A percentile compares a stretch with the other conserved stretches of the same genome.
These are phyloP conservation scores for Meriones unguiculatus DNA, from an alignment of 2,113 vertebrate genomes.

Conservation along the genomic window DNA sequence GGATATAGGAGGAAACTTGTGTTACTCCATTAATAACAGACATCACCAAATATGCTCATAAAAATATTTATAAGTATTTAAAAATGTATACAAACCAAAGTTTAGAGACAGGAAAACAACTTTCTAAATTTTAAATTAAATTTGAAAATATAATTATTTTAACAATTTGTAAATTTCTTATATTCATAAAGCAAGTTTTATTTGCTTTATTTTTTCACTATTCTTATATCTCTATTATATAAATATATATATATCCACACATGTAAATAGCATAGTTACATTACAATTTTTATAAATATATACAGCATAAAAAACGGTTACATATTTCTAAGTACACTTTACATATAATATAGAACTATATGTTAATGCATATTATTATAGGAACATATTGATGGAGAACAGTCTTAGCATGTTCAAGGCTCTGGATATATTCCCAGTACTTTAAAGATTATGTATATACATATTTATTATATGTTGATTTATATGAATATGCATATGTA, in stretches of 20 bases:
- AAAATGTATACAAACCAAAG: not conserved
- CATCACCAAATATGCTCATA: not conserved
- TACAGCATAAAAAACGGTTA: not conserved
- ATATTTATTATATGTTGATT: not conserved
- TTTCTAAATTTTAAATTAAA: not conserved
- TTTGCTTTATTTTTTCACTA: not conserved
- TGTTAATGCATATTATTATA: not conserved
- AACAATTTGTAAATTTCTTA: not conserved
- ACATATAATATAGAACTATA: not conserved
- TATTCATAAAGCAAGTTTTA: not conserved
- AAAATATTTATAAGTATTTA: not conserved
- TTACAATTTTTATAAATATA: not conserved
- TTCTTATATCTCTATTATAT: not conserved
- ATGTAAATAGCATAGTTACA: not conserved
- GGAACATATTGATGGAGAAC: not conserved
- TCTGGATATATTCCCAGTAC: not conserved
- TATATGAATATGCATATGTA: not conserved
- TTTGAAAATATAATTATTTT: not conserved
- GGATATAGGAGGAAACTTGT: not conserved
- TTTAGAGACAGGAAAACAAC: not conserved
- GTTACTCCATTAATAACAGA: not conserved
- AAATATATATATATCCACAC: not conserved
- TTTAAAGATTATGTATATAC: not conserved
- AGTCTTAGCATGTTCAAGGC: not conserved
- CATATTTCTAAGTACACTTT: not conserved